These are phyloP conservation scores for Poicephalus gulielmi DNA, from an alignment of 2,113 vertebrate species.

Conservation along the genomic window DNA sequence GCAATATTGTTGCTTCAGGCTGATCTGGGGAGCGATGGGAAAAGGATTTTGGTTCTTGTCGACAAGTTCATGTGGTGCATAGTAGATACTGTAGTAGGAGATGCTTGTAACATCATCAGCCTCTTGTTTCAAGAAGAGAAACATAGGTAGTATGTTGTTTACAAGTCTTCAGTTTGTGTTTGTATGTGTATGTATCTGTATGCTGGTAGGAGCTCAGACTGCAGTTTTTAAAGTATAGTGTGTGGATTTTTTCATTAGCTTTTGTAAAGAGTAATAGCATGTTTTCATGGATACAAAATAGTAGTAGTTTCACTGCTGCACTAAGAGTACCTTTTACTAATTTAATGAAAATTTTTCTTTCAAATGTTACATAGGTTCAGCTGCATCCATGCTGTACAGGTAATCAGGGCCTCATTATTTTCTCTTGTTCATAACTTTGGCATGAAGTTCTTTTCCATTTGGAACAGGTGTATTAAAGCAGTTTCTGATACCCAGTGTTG, in stretches of 20 bases:
- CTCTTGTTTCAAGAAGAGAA: neutral
- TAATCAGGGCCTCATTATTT: neutral
- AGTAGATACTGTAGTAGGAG: neutral
- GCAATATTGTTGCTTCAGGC: neutral
- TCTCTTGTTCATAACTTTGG: neutral
- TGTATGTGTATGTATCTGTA: neutral
- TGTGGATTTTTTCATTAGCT: neutral
- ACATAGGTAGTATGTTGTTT: neutral
- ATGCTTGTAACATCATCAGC: neutral
- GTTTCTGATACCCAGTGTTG: neutral
- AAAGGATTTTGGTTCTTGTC: neutral
- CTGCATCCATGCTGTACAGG: neutral
- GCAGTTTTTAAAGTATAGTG: neutral
- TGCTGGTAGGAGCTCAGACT: neutral
- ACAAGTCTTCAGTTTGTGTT: neutral
- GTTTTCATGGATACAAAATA: neutral
- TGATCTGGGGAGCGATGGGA: neutral
- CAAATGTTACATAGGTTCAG: neutral
- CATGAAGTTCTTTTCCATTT: neutral
- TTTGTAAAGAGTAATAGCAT: neutral
- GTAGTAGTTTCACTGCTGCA: neutral
- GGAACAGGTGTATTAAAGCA: neutral
- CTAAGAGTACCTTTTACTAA: neutral
- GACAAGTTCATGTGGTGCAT: neutral
- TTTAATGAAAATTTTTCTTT: neutral